Evolutionary conservation across 2,113 vertebrate genomes (phyloP).

Genomic region (Shinisaurus crocodilurus): DNA sequence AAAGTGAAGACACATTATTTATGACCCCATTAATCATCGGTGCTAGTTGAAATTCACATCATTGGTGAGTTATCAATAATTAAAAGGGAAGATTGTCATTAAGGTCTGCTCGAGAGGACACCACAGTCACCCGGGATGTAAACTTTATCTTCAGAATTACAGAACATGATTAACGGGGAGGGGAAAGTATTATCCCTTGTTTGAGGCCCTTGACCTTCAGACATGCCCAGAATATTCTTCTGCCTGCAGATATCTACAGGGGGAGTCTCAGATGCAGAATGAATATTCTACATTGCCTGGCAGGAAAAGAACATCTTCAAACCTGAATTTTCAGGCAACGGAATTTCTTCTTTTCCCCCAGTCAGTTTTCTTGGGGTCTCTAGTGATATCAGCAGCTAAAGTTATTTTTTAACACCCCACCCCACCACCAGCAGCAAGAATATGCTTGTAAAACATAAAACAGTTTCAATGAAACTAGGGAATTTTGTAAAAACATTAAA

Average conservation of each 20-base stretch:
- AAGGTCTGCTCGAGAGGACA: slow-evolving; percentile 8
- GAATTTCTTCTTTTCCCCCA: not conserved
- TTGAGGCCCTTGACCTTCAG: slow-evolving; percentile 22
- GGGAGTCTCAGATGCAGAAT: not conserved
- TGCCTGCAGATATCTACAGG: not conserved
- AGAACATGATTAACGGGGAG: not conserved
- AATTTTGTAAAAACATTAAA: not conserved
- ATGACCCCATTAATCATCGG: slow-evolving; percentile 15
- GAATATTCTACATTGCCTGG: not conserved
- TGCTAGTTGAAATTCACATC: slow-evolving; percentile 4
- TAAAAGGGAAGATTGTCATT: slow-evolving; percentile 32
- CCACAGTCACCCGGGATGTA: not conserved
- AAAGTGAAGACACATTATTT: not conserved
- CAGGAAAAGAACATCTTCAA: slow-evolving; percentile 1
- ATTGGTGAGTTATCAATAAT: not conserved
- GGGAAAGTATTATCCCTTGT: slow-evolving; percentile 29
- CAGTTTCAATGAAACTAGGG: fast-evolving
- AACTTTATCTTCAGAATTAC: slow-evolving; percentile 35
- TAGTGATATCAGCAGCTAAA: slow-evolving; percentile 13
- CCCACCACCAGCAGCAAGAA: no score
- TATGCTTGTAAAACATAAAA: not conserved
- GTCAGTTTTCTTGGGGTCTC: slow-evolving; percentile 5
- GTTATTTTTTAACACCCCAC: not conserved
- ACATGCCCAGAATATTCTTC: slow-evolving; percentile 24
- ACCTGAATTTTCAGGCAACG: slow-evolving; percentile 11